Base-by-base conservation (phyloP, 2,113 vertebrate species). In the Chunga burmeisteri region DNA sequence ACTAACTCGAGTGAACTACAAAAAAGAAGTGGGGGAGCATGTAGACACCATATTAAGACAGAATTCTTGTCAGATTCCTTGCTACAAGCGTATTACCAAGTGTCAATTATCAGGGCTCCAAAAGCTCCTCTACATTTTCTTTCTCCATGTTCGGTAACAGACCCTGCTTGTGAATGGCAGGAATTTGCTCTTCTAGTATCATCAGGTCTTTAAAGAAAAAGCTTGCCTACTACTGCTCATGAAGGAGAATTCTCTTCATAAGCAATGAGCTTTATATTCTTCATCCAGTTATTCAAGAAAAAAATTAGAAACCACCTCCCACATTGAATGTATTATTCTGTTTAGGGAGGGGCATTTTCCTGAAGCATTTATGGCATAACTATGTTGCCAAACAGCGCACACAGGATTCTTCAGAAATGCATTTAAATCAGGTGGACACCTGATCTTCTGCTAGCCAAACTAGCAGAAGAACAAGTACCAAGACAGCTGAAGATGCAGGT, bases 41-140 rank as follows among this genome's bases (percentile, higher is more conserved):
- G 29, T 0, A 63, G 44, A 42, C 6, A 3, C 13, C 30, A 4
- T 5, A 77, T 36, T 38, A 55, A 47, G 32, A n/a, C 8, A 47
- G 29, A 84, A 67, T 16, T 83, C 50, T 42, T 74, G 18, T 29
- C 22, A 7, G 16, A 52, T 65, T 90, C 86, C 50, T n/a, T 62
- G 44, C 36, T 90, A 36, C 55, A 75, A 52, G 32, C 5, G 2
- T 8, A 55, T 21, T 59, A n/a, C 21, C 55, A 68, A 44, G 15
- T 38, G n/a, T 11, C 70, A 73, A 23, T 34, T 81, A 32, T 19
- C 10, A 70, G 14, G 21, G 32, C 36, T n/a, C 9, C n/a, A 71
- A 42, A 67, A 82, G 27, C 47, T 38, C 15, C 46, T 53, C 65
- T 30, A 8, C 4, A 4, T 63, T 58, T 71, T 67, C 50, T 21